phyloP scores from a whole-genome alignment of 2,797 vertebrate genomes.

The Xenentodon cancila region DNA sequence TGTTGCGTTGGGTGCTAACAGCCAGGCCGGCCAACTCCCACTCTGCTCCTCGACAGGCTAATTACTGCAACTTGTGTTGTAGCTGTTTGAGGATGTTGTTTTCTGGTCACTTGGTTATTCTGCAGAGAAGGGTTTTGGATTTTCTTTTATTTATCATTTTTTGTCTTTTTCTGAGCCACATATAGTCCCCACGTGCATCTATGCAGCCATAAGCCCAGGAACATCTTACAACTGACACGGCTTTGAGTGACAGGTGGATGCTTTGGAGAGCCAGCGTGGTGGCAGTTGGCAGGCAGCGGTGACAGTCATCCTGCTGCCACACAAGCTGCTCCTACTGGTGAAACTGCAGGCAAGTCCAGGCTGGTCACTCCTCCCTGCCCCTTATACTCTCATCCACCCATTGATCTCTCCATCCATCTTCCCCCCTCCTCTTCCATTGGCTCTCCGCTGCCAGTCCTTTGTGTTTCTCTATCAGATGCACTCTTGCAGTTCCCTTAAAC shows the following conservation, averaged over 20 bases:
- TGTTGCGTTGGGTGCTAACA: slow-evolving; percentile 64
- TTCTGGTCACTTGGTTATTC: slow-evolving; percentile 4
- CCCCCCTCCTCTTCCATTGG: background rate
- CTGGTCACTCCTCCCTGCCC: slow-evolving; percentile 46
- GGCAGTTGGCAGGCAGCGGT: slow-evolving; percentile 73
- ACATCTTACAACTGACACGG: slow-evolving; percentile 34
- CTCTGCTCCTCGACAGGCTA: slow-evolving; percentile 54
- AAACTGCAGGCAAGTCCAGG: slow-evolving; percentile 42
- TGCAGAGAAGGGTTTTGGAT: slow-evolving; percentile 2
- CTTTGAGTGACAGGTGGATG: slow-evolving; percentile 78
- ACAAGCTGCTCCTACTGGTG: slow-evolving; percentile 79
- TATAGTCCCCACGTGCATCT: background rate
- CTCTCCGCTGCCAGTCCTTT: background rate
- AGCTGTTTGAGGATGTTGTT: slow-evolving; percentile 26
- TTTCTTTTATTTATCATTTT: no score
- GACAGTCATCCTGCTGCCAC: slow-evolving; percentile 79
- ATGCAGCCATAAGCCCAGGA: slow-evolving; percentile 31
- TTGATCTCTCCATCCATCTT: slow-evolving; percentile 21
- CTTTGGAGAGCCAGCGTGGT: slow-evolving; percentile 58
- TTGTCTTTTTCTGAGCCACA: no score
- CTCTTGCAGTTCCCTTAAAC: slow-evolving; percentile 5
- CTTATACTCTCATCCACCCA: slow-evolving; percentile 22
- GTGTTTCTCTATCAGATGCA: background rate
- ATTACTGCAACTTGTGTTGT: slow-evolving; percentile 54
- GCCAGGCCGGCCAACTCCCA: slow-evolving; percentile 58